A percentile compares a stretch with the other conserved stretches of the same genome.
Evolutionary conservation across 2,797 vertebrate genomes (phyloP).

Genomic region (Odontamblyopus rebecca): DNA sequence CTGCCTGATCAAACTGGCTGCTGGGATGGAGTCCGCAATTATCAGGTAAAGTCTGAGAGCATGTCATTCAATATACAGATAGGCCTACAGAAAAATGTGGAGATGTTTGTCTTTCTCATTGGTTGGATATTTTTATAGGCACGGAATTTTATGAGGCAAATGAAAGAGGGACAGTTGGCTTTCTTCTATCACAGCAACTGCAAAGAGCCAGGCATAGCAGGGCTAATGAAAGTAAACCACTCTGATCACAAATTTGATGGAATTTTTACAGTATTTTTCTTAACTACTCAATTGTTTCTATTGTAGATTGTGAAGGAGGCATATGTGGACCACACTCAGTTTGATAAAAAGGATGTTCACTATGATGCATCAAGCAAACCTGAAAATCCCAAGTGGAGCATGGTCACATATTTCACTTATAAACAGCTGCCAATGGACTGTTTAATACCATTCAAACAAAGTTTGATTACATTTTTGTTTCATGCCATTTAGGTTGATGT

Average conservation of each 20-base stretch:
- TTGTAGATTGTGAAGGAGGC: conserved; percentile 90
- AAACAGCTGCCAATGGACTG: not conserved
- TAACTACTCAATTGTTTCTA: conserved; percentile 11
- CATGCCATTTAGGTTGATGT: conserved; percentile 85
- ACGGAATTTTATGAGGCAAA: conserved; percentile 92
- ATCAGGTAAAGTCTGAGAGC: conserved; percentile 80
- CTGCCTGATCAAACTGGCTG: conserved; percentile 86
- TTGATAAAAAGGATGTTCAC: conserved; percentile 89
- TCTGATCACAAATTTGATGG: not conserved
- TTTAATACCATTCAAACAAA: not conserved
- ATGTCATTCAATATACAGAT: not conserved
- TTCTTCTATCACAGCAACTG: conserved; percentile 99
- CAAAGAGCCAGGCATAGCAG: conserved; percentile 92
- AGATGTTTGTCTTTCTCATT: not conserved
- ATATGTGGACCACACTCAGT: conserved; percentile 97
- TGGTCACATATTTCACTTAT: conserved; percentile 76
- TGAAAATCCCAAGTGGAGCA: conserved; percentile 94
- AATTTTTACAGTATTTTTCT: not conserved
- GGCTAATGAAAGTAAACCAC: conserved; percentile 82
- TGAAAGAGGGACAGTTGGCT: conserved; percentile 86
- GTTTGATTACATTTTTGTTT: not conserved
- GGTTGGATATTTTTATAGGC: conserved; percentile 75
- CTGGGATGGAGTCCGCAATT: conserved; percentile 97
- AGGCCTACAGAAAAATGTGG: not conserved
- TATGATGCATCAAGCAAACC: conserved; percentile 89